phyloP scores from a whole-genome alignment of 1,140 invertebrate species.

The Drosophila ananassae region DNA sequence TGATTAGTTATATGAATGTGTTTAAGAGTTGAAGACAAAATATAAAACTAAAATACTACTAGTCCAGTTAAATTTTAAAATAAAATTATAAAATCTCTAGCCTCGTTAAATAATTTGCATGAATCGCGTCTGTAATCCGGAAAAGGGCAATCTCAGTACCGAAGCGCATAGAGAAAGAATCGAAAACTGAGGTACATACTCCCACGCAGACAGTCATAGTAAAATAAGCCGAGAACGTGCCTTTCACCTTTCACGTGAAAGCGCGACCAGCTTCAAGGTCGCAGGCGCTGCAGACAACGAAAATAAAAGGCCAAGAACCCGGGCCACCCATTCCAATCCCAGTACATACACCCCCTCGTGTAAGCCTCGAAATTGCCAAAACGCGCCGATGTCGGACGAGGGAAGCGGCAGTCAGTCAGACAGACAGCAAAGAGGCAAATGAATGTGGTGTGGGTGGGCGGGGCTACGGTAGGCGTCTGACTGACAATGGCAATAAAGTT shows the following conservation, averaged over 20 bases:
- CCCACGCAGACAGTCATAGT: not conserved
- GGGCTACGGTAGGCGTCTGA: conserved; percentile 32
- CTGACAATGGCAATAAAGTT: conserved; percentile 82
- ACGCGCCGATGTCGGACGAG: conserved; percentile 57
- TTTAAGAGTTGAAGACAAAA: too few species aligned
- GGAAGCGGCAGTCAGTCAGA: conserved; percentile 25
- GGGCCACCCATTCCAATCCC: not conserved
- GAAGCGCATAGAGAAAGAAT: not conserved
- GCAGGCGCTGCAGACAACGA: conserved; percentile 61
- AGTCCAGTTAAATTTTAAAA: too few species aligned
- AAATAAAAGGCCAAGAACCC: conserved; percentile 41
- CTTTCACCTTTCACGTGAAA: conserved; percentile 80
- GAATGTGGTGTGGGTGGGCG: not conserved
- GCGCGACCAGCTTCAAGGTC: conserved; percentile 74
- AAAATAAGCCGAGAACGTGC: conserved; percentile 56
- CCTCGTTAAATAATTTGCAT: too few species aligned
- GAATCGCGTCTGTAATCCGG: conserved; percentile 21
- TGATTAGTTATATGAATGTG: too few species aligned
- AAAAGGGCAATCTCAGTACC: conserved; percentile 16
- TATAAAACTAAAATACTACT: too few species aligned
- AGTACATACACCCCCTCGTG: conserved; percentile 4
- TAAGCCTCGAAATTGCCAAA: conserved; percentile 73
- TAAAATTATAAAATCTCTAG: too few species aligned
- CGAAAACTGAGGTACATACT: not conserved
- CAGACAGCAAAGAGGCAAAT: not conserved